These are phyloP conservation scores for Papilio helenus DNA, from an alignment of 1,140 invertebrate species.

Conservation along the genomic window DNA sequence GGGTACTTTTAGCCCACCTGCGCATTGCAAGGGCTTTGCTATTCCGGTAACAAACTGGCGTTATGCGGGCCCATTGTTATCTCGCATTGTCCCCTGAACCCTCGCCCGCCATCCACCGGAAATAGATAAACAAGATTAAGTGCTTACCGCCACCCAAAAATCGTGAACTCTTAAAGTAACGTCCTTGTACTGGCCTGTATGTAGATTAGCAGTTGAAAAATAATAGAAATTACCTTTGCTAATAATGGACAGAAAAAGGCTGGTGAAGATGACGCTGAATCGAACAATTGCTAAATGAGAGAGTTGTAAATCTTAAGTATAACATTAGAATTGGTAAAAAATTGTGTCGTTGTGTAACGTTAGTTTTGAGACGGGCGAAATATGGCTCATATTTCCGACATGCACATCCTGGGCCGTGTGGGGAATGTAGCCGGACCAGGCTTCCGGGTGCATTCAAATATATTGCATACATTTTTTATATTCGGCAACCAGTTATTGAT, in stretches of 20 bases:
- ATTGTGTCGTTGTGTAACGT: not conserved
- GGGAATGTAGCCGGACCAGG: not conserved
- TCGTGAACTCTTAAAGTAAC: not conserved
- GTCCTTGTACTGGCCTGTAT: too few species aligned
- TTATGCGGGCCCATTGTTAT: conserved; percentile 65
- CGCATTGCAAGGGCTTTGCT: conserved; percentile 11
- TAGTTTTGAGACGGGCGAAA: conserved; percentile 5
- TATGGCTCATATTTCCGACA: conserved; percentile 14
- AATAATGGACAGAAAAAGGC: too few species aligned
- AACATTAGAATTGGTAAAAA: not conserved
- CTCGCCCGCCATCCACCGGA: conserved; percentile 48
- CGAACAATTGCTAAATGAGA: too few species aligned
- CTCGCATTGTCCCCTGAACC: conserved; percentile 50
- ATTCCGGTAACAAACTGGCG: conserved; percentile 53
- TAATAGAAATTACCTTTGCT: too few species aligned
- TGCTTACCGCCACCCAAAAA: not conserved
- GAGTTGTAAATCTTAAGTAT: not conserved
- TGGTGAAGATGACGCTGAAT: too few species aligned
- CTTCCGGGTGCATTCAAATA: conserved; percentile 22
- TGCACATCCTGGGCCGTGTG: conserved; percentile 10
- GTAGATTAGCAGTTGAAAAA: too few species aligned
- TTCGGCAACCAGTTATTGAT: not conserved
- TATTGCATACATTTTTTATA: conserved; percentile 15
- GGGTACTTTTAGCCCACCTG: conserved; percentile 22
- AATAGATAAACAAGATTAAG: conserved; percentile 64